phyloP scores from a whole-genome alignment of 2,888 invertebrate species.

The Papilio gigon region DNA sequence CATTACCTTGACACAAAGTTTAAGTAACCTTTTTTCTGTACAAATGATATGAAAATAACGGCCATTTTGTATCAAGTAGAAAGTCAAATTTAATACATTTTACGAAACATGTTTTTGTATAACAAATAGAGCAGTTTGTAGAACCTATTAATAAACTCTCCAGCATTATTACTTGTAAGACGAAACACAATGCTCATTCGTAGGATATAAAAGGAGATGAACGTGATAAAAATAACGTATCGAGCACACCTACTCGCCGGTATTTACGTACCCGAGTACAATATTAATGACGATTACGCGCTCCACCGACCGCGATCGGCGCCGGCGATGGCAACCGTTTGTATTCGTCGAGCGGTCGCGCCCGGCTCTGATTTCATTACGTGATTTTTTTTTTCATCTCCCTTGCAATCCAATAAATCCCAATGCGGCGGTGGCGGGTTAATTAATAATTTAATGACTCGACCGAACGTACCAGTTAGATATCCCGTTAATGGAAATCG shows the following conservation, averaged over 20 bases:
- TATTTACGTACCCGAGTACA: constrained; percentile 53
- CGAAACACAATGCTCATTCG: constrained; percentile 18
- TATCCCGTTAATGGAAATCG: constrained; percentile 52
- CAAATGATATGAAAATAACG: neutral
- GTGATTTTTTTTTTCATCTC: constrained; percentile 69
- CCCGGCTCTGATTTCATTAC: constrained; percentile 73
- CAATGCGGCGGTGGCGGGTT: constrained; percentile 66
- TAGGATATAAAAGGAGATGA: constrained; percentile 27
- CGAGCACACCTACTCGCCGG: constrained; percentile 25
- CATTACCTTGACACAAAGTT: neutral
- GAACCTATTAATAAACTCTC: constrained; percentile 10
- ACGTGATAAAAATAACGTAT: constrained; percentile 40
- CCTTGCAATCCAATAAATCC: constrained; percentile 72
- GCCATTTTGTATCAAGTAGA: neutral
- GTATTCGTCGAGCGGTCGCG: constrained; percentile 58
- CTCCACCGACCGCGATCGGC: constrained; percentile 59
- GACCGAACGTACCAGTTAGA: constrained; percentile 48
- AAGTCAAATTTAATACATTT: too few relatives aligned
- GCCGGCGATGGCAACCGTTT: constrained; percentile 61
- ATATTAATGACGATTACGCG: constrained; percentile 77
- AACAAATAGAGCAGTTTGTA: neutral
- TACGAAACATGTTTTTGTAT: too few relatives aligned
- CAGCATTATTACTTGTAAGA: constrained; percentile 17
- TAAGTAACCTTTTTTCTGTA: neutral
- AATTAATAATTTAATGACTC: constrained; percentile 77